These are phyloP conservation scores for Axis porcinus DNA, from an alignment of 2,113 vertebrate genomes.

Conservation along the genomic window DNA sequence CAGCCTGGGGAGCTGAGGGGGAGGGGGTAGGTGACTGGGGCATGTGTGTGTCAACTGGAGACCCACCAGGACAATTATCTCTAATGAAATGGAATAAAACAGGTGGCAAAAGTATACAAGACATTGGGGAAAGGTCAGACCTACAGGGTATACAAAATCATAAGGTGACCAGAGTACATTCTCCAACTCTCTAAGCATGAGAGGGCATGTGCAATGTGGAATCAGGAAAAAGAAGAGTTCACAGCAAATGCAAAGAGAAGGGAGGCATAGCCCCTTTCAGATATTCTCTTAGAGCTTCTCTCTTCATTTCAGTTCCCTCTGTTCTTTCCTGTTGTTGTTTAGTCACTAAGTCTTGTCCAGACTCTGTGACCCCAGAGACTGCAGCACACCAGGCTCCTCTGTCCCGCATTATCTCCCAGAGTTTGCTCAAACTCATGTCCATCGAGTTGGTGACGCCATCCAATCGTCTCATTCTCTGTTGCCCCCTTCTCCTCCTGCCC, in stretches of 20 bases:
- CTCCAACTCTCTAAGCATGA: background rate
- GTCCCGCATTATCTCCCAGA: background rate
- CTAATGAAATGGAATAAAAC: conserved; percentile 38
- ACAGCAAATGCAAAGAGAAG: background rate
- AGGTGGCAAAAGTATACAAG: conserved; percentile 30
- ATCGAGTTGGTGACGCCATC: background rate
- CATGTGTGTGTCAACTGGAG: background rate
- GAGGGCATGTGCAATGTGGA: background rate
- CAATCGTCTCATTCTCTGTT: background rate
- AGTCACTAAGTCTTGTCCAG: background rate
- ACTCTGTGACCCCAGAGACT: background rate
- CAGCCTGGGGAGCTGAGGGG: conserved; percentile 45
- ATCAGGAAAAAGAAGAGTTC: background rate
- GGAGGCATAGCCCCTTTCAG: background rate
- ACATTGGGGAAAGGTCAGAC: background rate
- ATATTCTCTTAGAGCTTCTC: background rate
- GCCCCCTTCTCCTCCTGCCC: background rate
- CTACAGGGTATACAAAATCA: conserved; percentile 6
- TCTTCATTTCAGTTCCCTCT: background rate
- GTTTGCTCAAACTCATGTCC: background rate
- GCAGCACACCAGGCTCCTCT: background rate
- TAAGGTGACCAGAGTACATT: background rate
- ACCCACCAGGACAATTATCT: background rate
- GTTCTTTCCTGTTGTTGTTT: background rate
- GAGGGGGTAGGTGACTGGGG: background rate